Conservation (phyloP, 2,888 invertebrate genomes). For the Leptothorax acervorum region DNA sequence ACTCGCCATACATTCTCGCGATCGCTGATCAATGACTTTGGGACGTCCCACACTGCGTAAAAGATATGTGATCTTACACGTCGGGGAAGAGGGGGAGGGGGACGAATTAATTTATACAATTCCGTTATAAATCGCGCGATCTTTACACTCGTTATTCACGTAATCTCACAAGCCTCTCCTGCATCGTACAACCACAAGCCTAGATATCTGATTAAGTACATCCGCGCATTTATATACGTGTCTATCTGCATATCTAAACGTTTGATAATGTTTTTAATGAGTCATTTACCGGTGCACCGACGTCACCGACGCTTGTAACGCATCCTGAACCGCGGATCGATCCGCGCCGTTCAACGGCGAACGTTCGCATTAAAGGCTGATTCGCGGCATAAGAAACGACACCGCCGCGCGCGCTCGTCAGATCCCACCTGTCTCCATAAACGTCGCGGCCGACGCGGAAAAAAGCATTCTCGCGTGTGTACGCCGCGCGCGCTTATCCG, state of each 20-base stretch:
- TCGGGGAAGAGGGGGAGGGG: not conserved
- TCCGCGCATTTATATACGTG: slow-evolving; percentile 4
- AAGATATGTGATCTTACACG: not conserved
- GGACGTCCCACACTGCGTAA: not conserved
- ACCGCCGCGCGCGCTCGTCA: slow-evolving; percentile 21
- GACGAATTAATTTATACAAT: slow-evolving; percentile 4
- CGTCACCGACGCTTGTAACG: not conserved
- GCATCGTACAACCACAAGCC: not conserved
- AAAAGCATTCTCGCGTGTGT: slow-evolving; percentile 36
- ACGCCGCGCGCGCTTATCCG: slow-evolving; percentile 38
- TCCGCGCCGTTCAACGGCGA: not conserved
- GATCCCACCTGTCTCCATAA: slow-evolving; percentile 33
- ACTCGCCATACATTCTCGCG: not conserved
- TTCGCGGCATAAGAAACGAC: slow-evolving; percentile 45
- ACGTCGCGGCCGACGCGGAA: slow-evolving; percentile 40
- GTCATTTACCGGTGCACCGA: not conserved
- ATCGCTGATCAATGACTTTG: not conserved
- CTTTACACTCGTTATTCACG: slow-evolving; percentile 20
- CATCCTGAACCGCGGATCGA: slow-evolving; percentile 7
- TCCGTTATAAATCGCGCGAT: slow-evolving; percentile 12
- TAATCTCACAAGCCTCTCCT: not conserved
- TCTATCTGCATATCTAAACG: slow-evolving; percentile 14
- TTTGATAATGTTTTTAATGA: slow-evolving; percentile 11
- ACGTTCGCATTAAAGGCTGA: not conserved
- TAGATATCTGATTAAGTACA: slow-evolving; percentile 20